Evolutionary conservation across 2,888 invertebrate genomes (phyloP).

Genomic region (Stenoptilia bipunctidactyla): DNA sequence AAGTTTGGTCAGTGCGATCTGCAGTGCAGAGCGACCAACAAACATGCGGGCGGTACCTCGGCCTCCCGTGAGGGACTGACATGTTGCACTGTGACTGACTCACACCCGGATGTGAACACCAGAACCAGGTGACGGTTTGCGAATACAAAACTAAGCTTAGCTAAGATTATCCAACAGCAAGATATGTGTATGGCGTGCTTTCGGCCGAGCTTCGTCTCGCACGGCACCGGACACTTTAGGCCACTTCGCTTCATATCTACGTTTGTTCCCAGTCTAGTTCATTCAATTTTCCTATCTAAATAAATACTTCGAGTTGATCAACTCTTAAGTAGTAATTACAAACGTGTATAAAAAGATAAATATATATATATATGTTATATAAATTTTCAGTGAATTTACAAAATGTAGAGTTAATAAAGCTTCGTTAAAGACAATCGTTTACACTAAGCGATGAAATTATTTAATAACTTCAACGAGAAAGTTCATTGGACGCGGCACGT

Average conservation of each 20-base stretch:
- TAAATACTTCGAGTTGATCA: constrained; percentile 60
- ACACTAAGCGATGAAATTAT: constrained; percentile 66
- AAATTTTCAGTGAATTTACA: constrained; percentile 69
- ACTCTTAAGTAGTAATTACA: constrained; percentile 53
- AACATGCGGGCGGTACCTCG: no score
- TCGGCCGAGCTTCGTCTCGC: constrained; percentile 17
- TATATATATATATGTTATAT: constrained; percentile 24
- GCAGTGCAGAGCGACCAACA: no score
- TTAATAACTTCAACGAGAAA: constrained; percentile 66
- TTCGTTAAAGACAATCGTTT: constrained; percentile 64
- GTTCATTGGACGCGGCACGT: constrained; percentile 30
- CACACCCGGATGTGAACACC: constrained; percentile 24
- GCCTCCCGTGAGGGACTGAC: no score
- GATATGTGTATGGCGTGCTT: constrained; percentile 39
- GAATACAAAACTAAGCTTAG: constrained; percentile 27
- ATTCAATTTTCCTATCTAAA: constrained; percentile 61
- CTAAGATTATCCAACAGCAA: constrained; percentile 32
- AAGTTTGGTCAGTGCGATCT: constrained; percentile 1
- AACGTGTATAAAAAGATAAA: constrained; percentile 65
- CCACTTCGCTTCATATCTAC: constrained; percentile 50
- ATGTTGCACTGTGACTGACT: constrained; percentile 28
- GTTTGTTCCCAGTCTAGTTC: constrained; percentile 62
- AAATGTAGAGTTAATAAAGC: constrained; percentile 70
- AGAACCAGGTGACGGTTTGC: constrained; percentile 29
- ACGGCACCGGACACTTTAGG: constrained; percentile 44